Percentiles rank a stretch among this genome's conserved stretches.
Conservation (phyloP, 2,113 vertebrate species). For the Ailuropoda melanoleuca region DNA sequence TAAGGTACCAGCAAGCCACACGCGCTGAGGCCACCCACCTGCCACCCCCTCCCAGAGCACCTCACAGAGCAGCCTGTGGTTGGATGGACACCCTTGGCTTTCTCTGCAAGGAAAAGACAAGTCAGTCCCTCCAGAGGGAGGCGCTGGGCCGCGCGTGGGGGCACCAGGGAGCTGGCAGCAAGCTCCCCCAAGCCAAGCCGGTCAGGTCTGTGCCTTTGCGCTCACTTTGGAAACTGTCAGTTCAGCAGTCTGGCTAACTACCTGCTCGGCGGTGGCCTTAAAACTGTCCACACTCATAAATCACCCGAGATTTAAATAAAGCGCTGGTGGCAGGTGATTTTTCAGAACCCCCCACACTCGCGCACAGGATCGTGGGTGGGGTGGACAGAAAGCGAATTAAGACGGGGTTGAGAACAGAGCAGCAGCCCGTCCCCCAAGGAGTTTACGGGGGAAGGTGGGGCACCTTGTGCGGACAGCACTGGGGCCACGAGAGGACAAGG, state of each 20-base stretch:
- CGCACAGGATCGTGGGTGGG: not conserved
- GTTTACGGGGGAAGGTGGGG: not conserved
- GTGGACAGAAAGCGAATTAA: constrained; percentile 52
- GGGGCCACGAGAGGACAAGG: not conserved
- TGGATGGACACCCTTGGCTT: rapidly evolving
- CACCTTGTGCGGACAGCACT: not conserved
- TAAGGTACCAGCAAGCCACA: rapidly evolving
- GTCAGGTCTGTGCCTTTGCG: constrained; percentile 74
- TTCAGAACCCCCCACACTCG: constrained; percentile 83
- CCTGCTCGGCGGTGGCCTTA: constrained; percentile 84
- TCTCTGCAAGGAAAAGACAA: not conserved
- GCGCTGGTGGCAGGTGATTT: constrained; percentile 86
- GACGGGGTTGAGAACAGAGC: not conserved
- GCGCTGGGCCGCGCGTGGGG: rapidly evolving
- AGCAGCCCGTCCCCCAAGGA: not conserved
- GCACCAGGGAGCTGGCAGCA: rapidly evolving
- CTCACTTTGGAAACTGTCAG: constrained; percentile 85
- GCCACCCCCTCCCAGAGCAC: not conserved
- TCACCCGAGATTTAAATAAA: constrained; percentile 88
- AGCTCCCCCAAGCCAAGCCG: not conserved
- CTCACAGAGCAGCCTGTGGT: not conserved
- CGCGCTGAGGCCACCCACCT: rapidly evolving
- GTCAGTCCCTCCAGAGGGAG: not conserved
- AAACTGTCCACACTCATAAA: constrained; percentile 88
- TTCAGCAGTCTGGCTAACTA: constrained; percentile 87